Evolutionary conservation across 2,888 invertebrate genomes (phyloP).

Genomic region (Parasteatoda lunata): DNA sequence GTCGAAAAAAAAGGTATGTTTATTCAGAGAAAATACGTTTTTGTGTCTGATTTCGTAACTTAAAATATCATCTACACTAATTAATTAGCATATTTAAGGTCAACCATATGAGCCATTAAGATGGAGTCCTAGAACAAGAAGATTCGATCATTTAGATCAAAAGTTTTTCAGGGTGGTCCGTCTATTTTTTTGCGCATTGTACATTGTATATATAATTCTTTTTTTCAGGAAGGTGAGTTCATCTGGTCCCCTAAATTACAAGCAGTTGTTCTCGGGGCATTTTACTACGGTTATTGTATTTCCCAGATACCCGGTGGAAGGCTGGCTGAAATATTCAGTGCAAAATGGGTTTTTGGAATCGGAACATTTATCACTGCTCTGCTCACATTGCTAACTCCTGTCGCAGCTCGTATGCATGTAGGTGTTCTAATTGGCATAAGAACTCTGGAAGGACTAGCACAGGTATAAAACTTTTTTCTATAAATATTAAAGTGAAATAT

Average conservation of each 20-base stretch:
- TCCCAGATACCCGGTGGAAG: constrained; percentile 90
- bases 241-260: constrained; percentile 84
- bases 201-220: neutral
- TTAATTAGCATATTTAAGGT: too few relatives aligned
- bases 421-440: constrained; percentile 35
- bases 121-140: too few relatives aligned
- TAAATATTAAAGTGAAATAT: too few relatives aligned
- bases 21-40: too few relatives aligned
- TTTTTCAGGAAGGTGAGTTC: constrained; percentile 46
- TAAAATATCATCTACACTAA: too few relatives aligned
- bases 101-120: too few relatives aligned
- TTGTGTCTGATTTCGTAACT: too few relatives aligned
- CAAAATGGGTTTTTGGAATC: constrained; percentile 86
- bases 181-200: too few relatives aligned
- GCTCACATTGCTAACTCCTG: constrained; percentile 86
- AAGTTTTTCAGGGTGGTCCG: too few relatives aligned
- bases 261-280: constrained; percentile 87
- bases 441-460: constrained; percentile 46
- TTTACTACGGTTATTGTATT: constrained; percentile 91
- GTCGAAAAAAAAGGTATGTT: too few relatives aligned
- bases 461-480: constrained; percentile 1
- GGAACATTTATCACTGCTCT: constrained; percentile 86
- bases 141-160: too few relatives aligned
- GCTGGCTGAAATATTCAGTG: constrained; percentile 88
- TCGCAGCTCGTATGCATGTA: constrained; percentile 77